Base-by-base conservation (phyloP, 1,140 invertebrate species). In the Ganaspis sp. region DNA sequence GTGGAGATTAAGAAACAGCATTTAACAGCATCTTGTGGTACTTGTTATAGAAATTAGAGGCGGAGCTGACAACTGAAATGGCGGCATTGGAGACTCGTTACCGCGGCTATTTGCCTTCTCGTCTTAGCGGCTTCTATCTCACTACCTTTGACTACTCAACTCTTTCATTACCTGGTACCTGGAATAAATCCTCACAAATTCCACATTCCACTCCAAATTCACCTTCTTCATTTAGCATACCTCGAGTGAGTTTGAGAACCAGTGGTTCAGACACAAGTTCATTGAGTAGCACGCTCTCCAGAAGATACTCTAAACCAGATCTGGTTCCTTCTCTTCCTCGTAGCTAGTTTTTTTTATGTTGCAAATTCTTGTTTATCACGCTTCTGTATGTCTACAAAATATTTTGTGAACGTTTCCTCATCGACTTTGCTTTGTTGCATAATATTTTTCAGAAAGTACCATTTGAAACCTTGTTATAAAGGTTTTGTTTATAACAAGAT, bases 31-130 rank as follows among this genome's bases (percentile, higher is more conserved):
- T 80, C 76, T 85, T 88, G 69, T 85, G 75, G 70, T 87, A 84
- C 83, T 83, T 90, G 85, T 90, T 90, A 78, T 91, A 91, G 90
- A 89, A 87, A 82, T 85, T 91, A 86, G 90, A 91, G 84, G 84
- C 86, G 78, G 88, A 88, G 78, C 86, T 91, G 87, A 86, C 87
- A 79, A 78, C 83, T 78, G 85, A 90, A 86, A 88, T 86, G 87
- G 89, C 89, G 79, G 85, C 86, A 80, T 89, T 91, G 90, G 89
- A 90, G 85, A 83, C 84, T 75, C 85, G 83, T 64, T 91, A 90
- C 80, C 86, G 85, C 80, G 88, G 87, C 82, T 87, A 86, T 87
- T 87, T 91, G 70, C 86, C 88, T 49, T 87, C 87, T 72, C 84
- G 86, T 80, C 81, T 87, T 81, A 86, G 86, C 83, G 84, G 86